phyloP scores from a whole-genome alignment of 2,888 invertebrate genomes.

The Callinectes sapidus region DNA sequence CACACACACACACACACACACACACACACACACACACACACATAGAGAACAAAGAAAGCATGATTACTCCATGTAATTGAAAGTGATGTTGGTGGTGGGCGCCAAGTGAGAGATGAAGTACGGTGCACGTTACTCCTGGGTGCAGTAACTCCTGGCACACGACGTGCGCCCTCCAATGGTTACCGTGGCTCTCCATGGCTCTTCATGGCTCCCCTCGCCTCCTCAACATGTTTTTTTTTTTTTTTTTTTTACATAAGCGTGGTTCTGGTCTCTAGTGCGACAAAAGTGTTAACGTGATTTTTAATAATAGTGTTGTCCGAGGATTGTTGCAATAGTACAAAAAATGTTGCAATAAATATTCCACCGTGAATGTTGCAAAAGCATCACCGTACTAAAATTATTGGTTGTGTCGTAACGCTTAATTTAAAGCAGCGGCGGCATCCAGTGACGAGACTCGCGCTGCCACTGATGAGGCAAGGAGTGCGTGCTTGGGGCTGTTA shows the following conservation, averaged over 20 bases:
- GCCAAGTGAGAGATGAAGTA: background rate
- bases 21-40: too few relatives aligned
- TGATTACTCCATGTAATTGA: background rate
- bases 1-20: background rate
- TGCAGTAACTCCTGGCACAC: background rate
- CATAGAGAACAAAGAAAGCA: background rate
- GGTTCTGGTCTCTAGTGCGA: background rate
- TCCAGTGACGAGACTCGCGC: background rate
- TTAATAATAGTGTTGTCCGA: slow-evolving; percentile 3
- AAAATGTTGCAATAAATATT: background rate
- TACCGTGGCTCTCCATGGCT: background rate
- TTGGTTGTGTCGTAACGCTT: slow-evolving; percentile 1
- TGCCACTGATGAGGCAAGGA: background rate
- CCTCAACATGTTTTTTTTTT: background rate
- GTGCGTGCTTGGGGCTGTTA: background rate
- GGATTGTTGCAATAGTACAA: background rate
- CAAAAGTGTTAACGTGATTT: background rate
- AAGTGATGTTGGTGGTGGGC: background rate
- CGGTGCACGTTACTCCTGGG: background rate
- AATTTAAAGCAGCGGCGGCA: background rate
- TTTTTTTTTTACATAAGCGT: background rate
- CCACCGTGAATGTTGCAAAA: background rate
- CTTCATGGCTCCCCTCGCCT: background rate
- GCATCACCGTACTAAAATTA: background rate
- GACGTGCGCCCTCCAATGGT: background rate